A percentile compares a stretch with the other conserved stretches of the same genome.
Conservation (phyloP, 2,113 vertebrate genomes). For the Geococcyx californianus region DNA sequence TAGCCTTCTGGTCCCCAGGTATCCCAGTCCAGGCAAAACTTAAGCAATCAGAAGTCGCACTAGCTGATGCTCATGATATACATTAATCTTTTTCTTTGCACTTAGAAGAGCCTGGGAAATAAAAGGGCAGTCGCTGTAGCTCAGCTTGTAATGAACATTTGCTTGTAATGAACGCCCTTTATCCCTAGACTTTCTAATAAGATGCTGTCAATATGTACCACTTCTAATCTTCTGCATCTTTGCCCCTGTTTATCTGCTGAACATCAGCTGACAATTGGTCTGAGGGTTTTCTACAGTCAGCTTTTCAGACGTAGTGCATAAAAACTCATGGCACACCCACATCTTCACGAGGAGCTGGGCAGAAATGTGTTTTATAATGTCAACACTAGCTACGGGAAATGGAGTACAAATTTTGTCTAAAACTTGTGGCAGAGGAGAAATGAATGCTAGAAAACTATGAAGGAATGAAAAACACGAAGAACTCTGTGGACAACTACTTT, state of each 20-base stretch:
- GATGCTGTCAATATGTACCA: not conserved
- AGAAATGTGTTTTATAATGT: not conserved
- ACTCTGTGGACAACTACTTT: not conserved
- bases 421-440: not conserved
- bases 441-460: not conserved
- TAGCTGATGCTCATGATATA: not conserved
- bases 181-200: not conserved
- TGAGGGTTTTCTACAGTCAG: not conserved
- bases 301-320: not conserved
- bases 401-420: not conserved
- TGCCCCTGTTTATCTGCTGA: not conserved
- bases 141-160: slow-evolving; percentile 18
- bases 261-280: not conserved
- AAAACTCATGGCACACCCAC: not conserved
- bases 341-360: not conserved
- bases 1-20: not conserved
- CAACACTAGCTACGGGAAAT: not conserved
- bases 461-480: not conserved
- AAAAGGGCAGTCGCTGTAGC: not conserved
- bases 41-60: not conserved
- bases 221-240: not conserved
- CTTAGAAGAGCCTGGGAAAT: not conserved
- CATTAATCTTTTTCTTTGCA: not conserved
- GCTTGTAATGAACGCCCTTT: not conserved
- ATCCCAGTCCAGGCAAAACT: not conserved